A percentile compares a stretch with the other conserved stretches of the same genome.
phyloP scores from a whole-genome alignment of 2,797 vertebrate species.

The Hoplostethus atlanticus region DNA sequence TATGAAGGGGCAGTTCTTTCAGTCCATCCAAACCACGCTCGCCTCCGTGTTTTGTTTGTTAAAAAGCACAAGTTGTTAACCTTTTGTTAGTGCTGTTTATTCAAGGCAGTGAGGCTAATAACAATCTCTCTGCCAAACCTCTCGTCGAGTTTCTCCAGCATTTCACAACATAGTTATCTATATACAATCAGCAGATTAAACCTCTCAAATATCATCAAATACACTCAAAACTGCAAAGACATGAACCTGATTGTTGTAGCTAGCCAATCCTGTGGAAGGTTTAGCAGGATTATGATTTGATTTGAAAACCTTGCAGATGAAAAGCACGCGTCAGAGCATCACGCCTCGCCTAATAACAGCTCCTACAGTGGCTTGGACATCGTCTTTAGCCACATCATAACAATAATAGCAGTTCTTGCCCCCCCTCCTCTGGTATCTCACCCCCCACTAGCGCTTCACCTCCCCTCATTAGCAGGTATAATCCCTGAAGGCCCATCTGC shows the following conservation, averaged over 20 bases:
- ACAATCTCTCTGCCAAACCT: neutral
- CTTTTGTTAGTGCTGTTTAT: neutral
- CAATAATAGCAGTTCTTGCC: slow-evolving; percentile 35
- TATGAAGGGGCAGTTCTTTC: no score
- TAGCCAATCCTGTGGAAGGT: no score
- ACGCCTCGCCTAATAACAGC: neutral
- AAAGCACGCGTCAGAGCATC: no score
- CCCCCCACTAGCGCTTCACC: slow-evolving; percentile 26
- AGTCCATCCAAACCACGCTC: no score
- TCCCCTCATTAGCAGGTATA: slow-evolving; percentile 77
- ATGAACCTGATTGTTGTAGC: neutral
- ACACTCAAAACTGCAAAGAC: neutral
- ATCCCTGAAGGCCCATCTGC: slow-evolving; percentile 83
- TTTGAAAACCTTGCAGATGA: no score
- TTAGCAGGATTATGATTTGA: no score
- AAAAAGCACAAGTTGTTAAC: no score
- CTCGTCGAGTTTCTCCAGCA: neutral
- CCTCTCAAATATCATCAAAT: neutral
- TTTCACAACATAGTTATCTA: neutral
- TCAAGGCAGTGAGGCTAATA: neutral
- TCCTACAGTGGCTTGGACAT: neutral
- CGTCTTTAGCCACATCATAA: slow-evolving; percentile 33
- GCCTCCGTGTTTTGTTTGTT: no score
- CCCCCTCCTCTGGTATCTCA: neutral
- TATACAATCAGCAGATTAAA: neutral